A percentile compares a stretch with the other conserved stretches of the same genome.
These are phyloP conservation scores for Clytia hemisphaerica DNA, from an alignment of 30 jellyfish, hydroid and myxozoan genomes.

Conservation along the genomic window DNA sequence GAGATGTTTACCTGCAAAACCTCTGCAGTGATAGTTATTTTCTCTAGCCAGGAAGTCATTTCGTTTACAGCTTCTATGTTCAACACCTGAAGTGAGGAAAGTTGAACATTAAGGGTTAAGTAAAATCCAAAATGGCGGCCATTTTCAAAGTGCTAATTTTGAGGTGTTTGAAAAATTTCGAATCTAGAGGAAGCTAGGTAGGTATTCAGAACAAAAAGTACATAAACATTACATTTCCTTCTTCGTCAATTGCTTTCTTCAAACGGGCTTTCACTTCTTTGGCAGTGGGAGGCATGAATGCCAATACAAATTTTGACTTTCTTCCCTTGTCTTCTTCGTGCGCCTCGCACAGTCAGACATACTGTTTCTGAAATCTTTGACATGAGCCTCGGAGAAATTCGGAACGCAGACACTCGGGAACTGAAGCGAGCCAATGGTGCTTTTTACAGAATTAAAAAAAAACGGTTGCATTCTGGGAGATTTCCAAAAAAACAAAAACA, in stretches of 20 bases:
- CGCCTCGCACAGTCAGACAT: constrained; percentile 43
- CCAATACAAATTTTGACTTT: constrained; percentile 55
- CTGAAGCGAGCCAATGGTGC: constrained; percentile 52
- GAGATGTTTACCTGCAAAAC: constrained; percentile 78
- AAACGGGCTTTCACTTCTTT: constrained; percentile 93
- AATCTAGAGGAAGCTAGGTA: constrained; percentile 1
- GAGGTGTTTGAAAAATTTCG: too few species aligned
- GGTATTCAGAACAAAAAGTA: background rate
- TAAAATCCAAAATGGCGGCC: too few species aligned
- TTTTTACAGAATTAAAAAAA: too few species aligned
- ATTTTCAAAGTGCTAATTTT: too few species aligned
- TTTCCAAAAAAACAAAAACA: too few species aligned
- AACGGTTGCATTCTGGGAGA: too few species aligned
- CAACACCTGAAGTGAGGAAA: constrained; percentile 91
- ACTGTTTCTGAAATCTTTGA: constrained; percentile 22
- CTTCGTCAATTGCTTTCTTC: constrained; percentile 91
- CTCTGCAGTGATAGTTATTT: constrained; percentile 59
- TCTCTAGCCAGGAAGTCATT: constrained; percentile 76
- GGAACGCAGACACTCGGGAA: constrained; percentile 37
- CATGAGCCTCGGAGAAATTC: constrained; percentile 37
- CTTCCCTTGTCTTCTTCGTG: constrained; percentile 23
- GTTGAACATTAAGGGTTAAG: too few species aligned
- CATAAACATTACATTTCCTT: constrained; percentile 76
- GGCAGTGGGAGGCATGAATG: constrained; percentile 99
- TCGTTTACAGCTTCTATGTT: constrained; percentile 90